Evolutionary conservation across 2,113 vertebrate genomes (phyloP).

Genomic region (Dendrocopos noguchii): DNA sequence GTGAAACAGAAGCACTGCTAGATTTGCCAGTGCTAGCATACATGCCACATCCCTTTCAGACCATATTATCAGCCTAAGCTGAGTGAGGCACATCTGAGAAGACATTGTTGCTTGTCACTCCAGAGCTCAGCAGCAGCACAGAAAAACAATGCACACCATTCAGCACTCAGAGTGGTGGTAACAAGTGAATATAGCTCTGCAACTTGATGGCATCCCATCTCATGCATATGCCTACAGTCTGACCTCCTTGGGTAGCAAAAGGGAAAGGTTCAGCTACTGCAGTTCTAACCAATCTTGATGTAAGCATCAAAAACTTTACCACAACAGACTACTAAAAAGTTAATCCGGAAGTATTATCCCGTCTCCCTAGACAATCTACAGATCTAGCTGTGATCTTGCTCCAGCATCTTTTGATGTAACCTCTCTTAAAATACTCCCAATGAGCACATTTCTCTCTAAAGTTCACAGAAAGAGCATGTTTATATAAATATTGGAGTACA

Average conservation of each 20-base stretch:
- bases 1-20: background rate
- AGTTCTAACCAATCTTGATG: background rate
- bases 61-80: background rate
- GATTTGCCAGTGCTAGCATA: background rate
- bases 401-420: background rate
- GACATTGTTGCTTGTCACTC: background rate
- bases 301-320: background rate
- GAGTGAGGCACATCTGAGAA: background rate
- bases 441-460: background rate
- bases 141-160: background rate
- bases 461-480: background rate
- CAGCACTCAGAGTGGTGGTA: background rate
- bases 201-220: background rate
- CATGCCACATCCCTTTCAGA: background rate
- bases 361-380: background rate
- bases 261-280: background rate
- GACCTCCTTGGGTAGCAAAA: background rate
- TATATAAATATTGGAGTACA: background rate
- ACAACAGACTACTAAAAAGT: background rate
- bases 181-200: background rate
- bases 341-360: background rate
- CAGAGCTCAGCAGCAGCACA: background rate
- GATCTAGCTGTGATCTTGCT: background rate
- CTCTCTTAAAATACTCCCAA: background rate
- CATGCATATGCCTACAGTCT: background rate